Percentiles rank a stretch among this genome's conserved stretches.
phyloP scores from a whole-genome alignment of 2,797 vertebrate species.

The Eidolon dupreanum region DNA sequence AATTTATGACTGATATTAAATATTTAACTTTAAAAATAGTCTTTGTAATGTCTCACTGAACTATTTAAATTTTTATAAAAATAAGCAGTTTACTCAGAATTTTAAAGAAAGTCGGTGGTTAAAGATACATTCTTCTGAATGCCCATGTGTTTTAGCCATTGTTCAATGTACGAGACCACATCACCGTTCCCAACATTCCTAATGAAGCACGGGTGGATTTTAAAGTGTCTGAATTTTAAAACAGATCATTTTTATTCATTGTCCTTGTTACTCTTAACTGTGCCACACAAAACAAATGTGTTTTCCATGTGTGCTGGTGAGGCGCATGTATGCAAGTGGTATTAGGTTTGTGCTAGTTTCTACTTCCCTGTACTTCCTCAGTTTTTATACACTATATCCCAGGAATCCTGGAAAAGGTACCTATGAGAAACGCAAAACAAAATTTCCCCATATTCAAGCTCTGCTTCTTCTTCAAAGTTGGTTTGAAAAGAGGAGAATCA shows the following conservation, averaged over 20 bases:
- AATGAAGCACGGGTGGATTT: not conserved
- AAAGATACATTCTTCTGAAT: not conserved
- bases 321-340: too few species aligned
- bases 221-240: conserved; percentile 23
- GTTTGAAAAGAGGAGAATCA: not conserved
- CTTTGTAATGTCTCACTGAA: not conserved
- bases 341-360: not conserved
- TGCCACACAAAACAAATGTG: not conserved
- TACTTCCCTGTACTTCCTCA: not conserved
- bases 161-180: not conserved
- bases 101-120: not conserved
- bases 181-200: not conserved
- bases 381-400: not conserved
- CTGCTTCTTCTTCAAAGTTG: not conserved
- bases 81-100: not conserved
- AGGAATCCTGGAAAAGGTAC: not conserved
- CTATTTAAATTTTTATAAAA: conserved; percentile 22
- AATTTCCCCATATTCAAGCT: not conserved
- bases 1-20: conserved; percentile 17
- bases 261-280: not conserved
- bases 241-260: not conserved
- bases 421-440: not conserved
- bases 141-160: not conserved
- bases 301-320: not conserved
- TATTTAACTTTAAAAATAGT: conserved; percentile 16